Percentiles rank a stretch among this genome's conserved stretches.
Evolutionary conservation across 2,888 invertebrate genomes (phyloP).

Genomic region (Drosophila limbata): DNA sequence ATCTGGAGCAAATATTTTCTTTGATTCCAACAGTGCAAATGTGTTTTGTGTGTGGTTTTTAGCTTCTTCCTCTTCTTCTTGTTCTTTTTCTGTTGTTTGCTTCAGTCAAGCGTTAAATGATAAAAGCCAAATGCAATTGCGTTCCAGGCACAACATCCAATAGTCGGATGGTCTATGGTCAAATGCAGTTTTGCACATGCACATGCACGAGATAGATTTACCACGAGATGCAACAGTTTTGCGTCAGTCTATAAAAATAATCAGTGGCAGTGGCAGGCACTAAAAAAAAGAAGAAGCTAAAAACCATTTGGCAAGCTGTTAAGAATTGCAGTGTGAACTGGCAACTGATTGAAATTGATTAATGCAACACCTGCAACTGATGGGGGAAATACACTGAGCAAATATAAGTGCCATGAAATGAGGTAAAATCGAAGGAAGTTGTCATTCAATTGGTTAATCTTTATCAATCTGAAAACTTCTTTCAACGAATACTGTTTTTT

Average conservation of each 20-base stretch:
- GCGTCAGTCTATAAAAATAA: conserved; percentile 7
- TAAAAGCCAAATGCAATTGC: conserved; percentile 54
- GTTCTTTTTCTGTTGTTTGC: background rate
- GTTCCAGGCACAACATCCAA: conserved; percentile 40
- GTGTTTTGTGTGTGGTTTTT: conserved; percentile 10
- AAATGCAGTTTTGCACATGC: conserved; percentile 25
- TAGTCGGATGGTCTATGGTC: background rate
- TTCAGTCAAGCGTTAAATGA: conserved; percentile 40
- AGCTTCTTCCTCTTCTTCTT: conserved; percentile 12
- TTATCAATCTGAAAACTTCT: background rate
- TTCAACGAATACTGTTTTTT: background rate
- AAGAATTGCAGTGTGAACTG: conserved; percentile 32
- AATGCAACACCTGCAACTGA: conserved; percentile 40
- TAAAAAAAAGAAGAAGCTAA: background rate
- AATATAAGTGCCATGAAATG: background rate
- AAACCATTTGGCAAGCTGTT: conserved; percentile 44
- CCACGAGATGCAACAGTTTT: conserved; percentile 17
- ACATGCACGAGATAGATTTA: conserved; percentile 18
- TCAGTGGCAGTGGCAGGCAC: conserved; percentile 31
- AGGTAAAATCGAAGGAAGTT: background rate
- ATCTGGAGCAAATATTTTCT: conserved; percentile 14
- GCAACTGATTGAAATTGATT: conserved; percentile 59
- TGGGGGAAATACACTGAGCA: conserved; percentile 8
- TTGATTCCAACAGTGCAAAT: conserved; percentile 10
- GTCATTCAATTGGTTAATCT: background rate